A percentile compares a stretch with the other conserved stretches of the same genome.
Evolutionary conservation across 2,888 invertebrate genomes (phyloP).

Genomic region (Endomychus coccineus): DNA sequence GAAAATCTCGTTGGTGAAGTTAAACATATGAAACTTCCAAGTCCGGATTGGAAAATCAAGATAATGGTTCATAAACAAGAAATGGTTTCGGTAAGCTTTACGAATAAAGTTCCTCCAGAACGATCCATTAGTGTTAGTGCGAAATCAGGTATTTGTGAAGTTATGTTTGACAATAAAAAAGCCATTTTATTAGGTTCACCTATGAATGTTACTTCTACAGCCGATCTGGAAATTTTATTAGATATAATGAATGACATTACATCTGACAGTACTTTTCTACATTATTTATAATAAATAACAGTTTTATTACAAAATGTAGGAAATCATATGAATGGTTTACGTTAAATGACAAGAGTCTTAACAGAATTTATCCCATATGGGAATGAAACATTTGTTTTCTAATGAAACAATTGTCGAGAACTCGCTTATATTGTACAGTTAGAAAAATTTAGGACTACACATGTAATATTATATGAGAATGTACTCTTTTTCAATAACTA

Average conservation of each 20-base stretch:
- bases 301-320: neutral
- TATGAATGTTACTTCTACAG: slow-evolving; percentile 19
- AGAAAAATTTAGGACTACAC: too few species aligned
- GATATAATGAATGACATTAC: slow-evolving; percentile 28
- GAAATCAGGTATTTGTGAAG: slow-evolving; percentile 24
- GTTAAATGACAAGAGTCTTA: neutral
- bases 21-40: slow-evolving; percentile 30
- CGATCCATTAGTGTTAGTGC: slow-evolving; percentile 27
- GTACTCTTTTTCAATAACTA: too few species aligned
- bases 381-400: neutral
- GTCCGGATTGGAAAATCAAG: slow-evolving; percentile 30
- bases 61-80: slow-evolving; percentile 30
- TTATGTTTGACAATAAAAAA: slow-evolving; percentile 27
- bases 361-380: neutral
- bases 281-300: slow-evolving; percentile 2
- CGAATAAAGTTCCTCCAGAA: slow-evolving; percentile 27
- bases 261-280: slow-evolving; percentile 20
- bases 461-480: too few species aligned
- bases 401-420: too few species aligned
- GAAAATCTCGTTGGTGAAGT: slow-evolving; percentile 29
- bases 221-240: slow-evolving; percentile 30
- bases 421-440: too few species aligned
- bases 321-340: neutral
- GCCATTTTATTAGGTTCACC: slow-evolving; percentile 28
- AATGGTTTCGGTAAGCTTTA: slow-evolving; percentile 29